Conservation (phyloP, 2,888 invertebrate genomes). For the Ischnus inquisitorius region DNA sequence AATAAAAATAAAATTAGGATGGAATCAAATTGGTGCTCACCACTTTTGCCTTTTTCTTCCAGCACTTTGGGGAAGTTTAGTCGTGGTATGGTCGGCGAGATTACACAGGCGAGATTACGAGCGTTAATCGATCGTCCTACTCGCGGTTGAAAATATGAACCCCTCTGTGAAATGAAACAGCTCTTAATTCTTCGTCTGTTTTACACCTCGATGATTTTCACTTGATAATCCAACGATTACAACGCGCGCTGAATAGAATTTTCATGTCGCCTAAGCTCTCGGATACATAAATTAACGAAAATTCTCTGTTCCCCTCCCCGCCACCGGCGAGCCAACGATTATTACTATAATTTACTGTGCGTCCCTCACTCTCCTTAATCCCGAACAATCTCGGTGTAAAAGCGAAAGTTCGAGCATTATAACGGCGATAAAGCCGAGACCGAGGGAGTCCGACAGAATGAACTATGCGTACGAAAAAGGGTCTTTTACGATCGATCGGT, state of each 20-base stretch:
- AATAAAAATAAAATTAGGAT: too few species aligned
- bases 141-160: background rate
- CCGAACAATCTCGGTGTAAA: slow-evolving; percentile 44
- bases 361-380: slow-evolving; percentile 35
- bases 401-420: slow-evolving; percentile 41
- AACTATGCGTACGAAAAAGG: background rate
- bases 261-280: background rate
- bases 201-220: slow-evolving; percentile 44
- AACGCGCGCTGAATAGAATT: slow-evolving; percentile 33
- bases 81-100: background rate
- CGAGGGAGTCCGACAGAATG: slow-evolving; percentile 26
- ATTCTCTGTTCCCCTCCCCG: background rate
- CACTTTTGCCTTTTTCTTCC: background rate
- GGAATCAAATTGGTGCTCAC: too few species aligned
- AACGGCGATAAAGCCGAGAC: slow-evolving; percentile 23
- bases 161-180: slow-evolving; percentile 3
- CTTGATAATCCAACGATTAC: slow-evolving; percentile 53
- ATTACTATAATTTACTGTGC: slow-evolving; percentile 41
- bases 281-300: slow-evolving; percentile 55
- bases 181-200: slow-evolving; percentile 24
- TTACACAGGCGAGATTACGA: slow-evolving; percentile 29
- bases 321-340: slow-evolving; percentile 14
- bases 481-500: slow-evolving; percentile 62
- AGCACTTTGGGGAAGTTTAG: background rate
- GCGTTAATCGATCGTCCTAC: slow-evolving; percentile 43